phyloP scores from a whole-genome alignment of 2,113 vertebrate genomes.

The Psettodes erumei region DNA sequence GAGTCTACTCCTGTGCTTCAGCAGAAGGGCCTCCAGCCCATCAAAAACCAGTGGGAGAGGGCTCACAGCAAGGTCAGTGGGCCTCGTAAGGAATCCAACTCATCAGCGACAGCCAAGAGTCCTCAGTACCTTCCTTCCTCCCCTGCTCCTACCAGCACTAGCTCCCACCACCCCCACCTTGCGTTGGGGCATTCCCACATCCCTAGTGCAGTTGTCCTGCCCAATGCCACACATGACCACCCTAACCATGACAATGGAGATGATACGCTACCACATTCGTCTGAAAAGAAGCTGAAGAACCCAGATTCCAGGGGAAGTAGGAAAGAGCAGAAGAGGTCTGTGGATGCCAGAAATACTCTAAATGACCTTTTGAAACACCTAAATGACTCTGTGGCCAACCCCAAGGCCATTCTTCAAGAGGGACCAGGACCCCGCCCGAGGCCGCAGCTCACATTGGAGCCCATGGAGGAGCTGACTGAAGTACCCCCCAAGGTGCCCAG shows the following conservation, averaged over 20 bases:
- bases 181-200: conserved; percentile 91
- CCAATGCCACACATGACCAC: conserved; percentile 95
- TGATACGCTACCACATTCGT: conserved; percentile 85
- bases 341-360: conserved; percentile 96
- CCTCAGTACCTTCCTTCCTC: conserved; percentile 92
- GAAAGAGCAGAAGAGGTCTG: conserved; percentile 92
- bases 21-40: conserved; percentile 92
- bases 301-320: conserved; percentile 88
- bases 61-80: conserved; percentile 84
- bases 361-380: conserved; percentile 98
- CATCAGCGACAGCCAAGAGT: conserved; percentile 87
- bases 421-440: conserved; percentile 86
- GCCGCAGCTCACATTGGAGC: conserved; percentile 92
- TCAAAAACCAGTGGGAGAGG: conserved; percentile 93
- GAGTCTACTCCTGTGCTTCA: conserved; percentile 97
- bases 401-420: conserved; percentile 93
- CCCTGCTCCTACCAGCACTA: conserved; percentile 82
- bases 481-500: conserved; percentile 95
- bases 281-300: conserved; percentile 89
- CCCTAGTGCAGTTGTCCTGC: conserved; percentile 96
- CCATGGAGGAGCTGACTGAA: conserved; percentile 92
- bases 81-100: conserved; percentile 88
- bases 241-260: conserved; percentile 87
- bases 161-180: conserved; percentile 89
- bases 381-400: conserved; percentile 89